These are phyloP conservation scores for Drosophila mercatorum DNA, from an alignment of 2,888 invertebrate species.

Conservation along the genomic window DNA sequence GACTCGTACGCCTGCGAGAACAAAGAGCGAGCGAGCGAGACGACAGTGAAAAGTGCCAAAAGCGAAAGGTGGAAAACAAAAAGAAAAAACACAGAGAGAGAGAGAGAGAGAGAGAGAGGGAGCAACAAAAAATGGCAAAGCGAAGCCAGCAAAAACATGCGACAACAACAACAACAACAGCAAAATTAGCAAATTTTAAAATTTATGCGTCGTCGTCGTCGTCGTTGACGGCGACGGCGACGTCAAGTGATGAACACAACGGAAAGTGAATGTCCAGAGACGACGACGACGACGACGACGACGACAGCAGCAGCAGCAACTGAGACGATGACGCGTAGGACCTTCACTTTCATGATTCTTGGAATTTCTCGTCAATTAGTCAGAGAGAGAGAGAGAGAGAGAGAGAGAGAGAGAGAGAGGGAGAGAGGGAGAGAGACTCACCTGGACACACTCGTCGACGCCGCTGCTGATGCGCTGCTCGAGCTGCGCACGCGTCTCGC, in stretches of 20 bases:
- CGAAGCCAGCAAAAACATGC: constrained; percentile 23
- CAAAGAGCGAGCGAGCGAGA: constrained; percentile 1
- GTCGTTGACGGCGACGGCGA: constrained; percentile 12
- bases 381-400: constrained; percentile 36
- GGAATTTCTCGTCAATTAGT: constrained; percentile 46
- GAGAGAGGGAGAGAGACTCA: constrained; percentile 49
- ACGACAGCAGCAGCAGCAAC: background rate
- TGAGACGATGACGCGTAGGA: constrained; percentile 57
- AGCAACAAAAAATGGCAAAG: constrained; percentile 20
- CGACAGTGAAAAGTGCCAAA: constrained; percentile 42
- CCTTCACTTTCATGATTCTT: constrained; percentile 69
- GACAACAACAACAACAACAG: constrained; percentile 12
- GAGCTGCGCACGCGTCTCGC: constrained; percentile 87
- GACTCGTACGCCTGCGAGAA: constrained; percentile 53
- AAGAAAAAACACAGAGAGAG: background rate
- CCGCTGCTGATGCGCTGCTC: constrained; percentile 88
- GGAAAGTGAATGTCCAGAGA: constrained; percentile 61
- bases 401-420: constrained; percentile 3
- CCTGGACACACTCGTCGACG: constrained; percentile 87
- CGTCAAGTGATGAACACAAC: constrained; percentile 66
- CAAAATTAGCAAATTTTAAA: constrained; percentile 60
- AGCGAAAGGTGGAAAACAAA: constrained; percentile 40
- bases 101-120: too few relatives aligned
- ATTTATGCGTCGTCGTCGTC: constrained; percentile 53
- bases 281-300: constrained; percentile 15